These are phyloP conservation scores for Lithobates sylvaticus DNA, from an alignment of 2,797 vertebrate genomes.

Conservation along the genomic window DNA sequence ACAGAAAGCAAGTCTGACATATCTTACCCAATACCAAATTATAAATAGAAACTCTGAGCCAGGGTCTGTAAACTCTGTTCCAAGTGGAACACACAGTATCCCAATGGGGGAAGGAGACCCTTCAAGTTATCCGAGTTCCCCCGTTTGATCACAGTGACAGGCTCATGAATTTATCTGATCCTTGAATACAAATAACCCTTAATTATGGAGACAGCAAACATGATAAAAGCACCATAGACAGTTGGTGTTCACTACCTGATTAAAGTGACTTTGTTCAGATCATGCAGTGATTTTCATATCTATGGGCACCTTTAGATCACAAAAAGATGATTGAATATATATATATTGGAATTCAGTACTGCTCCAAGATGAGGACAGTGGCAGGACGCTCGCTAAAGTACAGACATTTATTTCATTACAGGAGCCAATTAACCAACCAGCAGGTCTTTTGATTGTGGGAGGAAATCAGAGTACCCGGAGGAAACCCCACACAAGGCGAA, in stretches of 20 bases:
- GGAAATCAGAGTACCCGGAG: too few relatives aligned
- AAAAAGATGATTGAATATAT: not conserved
- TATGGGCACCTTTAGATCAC: not conserved
- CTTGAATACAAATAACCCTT: not conserved
- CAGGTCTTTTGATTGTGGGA: too few relatives aligned
- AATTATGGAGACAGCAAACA: not conserved
- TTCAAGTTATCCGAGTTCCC: not conserved
- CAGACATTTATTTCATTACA: too few relatives aligned
- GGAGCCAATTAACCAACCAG: too few relatives aligned
- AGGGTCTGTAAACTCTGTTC: not conserved
- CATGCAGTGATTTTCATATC: too few relatives aligned
- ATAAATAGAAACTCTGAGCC: constrained; percentile 25
- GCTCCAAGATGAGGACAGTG: too few relatives aligned
- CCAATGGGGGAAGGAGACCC: not conserved
- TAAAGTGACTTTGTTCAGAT: too few relatives aligned
- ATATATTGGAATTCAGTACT: too few relatives aligned
- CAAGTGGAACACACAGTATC: constrained; percentile 1
- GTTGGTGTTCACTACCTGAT: not conserved
- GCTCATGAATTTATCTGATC: too few relatives aligned
- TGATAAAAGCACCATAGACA: not conserved
- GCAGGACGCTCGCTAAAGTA: too few relatives aligned
- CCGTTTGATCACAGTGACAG: too few relatives aligned
- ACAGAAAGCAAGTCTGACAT: not conserved
- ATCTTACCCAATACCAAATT: not conserved
- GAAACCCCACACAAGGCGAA: too few relatives aligned